Percentiles rank a stretch among this genome's conserved stretches.
Evolutionary conservation across 2,888 invertebrate species (phyloP).

Genomic region (Rhodophaea formosa): DNA sequence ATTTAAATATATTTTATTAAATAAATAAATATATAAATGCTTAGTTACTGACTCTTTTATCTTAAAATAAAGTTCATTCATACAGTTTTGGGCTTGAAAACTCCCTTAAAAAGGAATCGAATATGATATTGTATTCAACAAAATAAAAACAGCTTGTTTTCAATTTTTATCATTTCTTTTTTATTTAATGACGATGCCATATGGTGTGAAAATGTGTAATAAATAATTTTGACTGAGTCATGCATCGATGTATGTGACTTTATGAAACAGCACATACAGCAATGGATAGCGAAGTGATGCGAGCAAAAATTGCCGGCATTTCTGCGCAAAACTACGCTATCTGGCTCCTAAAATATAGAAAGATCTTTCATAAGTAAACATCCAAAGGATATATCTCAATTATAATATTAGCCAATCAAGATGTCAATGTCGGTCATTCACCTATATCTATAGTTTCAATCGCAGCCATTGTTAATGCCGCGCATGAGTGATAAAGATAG

Average conservation of each 20-base stretch:
- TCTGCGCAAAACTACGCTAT: conserved; percentile 15
- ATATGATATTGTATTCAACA: not conserved
- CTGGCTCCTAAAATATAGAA: not conserved
- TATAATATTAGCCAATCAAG: not conserved
- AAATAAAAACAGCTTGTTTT: too few species aligned
- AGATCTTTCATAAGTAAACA: not conserved
- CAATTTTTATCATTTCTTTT: too few species aligned
- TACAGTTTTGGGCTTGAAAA: not conserved
- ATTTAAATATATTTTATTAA: not conserved
- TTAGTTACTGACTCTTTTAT: not conserved
- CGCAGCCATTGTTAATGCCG: not conserved
- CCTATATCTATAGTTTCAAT: not conserved
- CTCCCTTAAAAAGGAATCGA: not conserved
- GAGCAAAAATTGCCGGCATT: conserved; percentile 20
- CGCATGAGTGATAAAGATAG: not conserved
- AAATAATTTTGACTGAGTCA: conserved; percentile 4
- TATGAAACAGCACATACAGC: conserved; percentile 7
- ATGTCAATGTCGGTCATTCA: not conserved
- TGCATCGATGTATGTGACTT: conserved; percentile 13
- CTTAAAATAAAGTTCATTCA: not conserved
- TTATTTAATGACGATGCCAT: not conserved
- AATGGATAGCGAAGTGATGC: conserved; percentile 12
- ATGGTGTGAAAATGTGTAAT: not conserved
- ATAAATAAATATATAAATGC: not conserved
- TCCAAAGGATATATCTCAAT: not conserved